Conservation (phyloP, 1,140 invertebrate species). For the Zaprionus davidi region DNA sequence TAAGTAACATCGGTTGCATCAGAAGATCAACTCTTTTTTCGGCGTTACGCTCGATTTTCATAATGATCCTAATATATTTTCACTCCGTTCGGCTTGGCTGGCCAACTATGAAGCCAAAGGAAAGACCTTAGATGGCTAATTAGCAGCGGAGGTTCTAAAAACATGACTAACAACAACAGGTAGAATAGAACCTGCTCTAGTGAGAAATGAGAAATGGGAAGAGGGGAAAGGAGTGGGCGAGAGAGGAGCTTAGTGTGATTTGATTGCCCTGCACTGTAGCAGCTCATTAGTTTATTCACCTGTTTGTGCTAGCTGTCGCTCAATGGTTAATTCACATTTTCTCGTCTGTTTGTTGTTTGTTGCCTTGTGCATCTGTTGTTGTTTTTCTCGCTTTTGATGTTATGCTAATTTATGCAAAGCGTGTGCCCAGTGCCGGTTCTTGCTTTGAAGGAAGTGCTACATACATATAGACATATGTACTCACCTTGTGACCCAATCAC, state of each 20-base stretch:
- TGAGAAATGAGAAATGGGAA: not conserved
- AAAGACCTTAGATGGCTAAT: conserved; percentile 48
- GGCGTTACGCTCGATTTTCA: conserved; percentile 7
- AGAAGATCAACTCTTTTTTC: conserved; percentile 38
- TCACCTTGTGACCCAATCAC: conserved; percentile 63
- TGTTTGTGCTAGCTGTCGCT: conserved; percentile 58
- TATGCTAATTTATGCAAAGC: conserved; percentile 79
- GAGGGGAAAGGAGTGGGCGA: not conserved
- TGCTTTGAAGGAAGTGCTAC: conserved; percentile 58
- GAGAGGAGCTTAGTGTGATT: not conserved
- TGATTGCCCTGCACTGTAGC: conserved; percentile 21
- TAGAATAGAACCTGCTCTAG: conserved; percentile 1
- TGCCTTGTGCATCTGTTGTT: conserved; percentile 39
- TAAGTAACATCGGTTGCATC: conserved; percentile 35
- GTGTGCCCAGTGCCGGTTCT: conserved; percentile 64
- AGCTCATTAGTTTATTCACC: conserved; percentile 75
- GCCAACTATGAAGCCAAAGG: conserved; percentile 53
- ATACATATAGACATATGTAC: not conserved
- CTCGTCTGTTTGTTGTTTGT: conserved; percentile 17
- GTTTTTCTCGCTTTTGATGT: conserved; percentile 47
- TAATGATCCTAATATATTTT: conserved; percentile 25
- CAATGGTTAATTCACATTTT: conserved; percentile 50
- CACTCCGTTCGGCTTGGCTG: conserved; percentile 61
- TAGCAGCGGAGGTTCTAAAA: conserved; percentile 22
- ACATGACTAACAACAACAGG: not conserved